A percentile compares a stretch with the other conserved stretches of the same genome.
phyloP scores from a whole-genome alignment of 53 echinoderm and acorn worm species.

The Echinometra lucunter region DNA sequence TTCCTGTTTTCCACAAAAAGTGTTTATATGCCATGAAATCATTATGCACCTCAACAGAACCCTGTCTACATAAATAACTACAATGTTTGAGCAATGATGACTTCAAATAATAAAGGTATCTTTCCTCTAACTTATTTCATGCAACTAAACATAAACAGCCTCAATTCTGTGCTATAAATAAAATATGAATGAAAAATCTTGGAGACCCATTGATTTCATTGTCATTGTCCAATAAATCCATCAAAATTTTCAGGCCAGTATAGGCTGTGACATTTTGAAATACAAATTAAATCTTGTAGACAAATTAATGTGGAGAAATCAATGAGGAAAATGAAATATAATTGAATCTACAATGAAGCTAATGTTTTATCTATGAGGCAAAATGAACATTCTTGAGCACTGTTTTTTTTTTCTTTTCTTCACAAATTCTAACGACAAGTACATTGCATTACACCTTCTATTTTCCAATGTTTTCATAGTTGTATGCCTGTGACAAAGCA shows the following conservation, averaged over 20 bases:
- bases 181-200: not conserved
- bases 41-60: not conserved
- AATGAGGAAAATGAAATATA: not conserved
- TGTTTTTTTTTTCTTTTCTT: too few species aligned
- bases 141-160: constrained; percentile 6
- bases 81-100: not conserved
- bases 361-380: not conserved
- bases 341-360: not conserved
- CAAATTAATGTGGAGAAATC: not conserved
- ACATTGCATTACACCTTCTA: not conserved
- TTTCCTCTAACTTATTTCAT: not conserved
- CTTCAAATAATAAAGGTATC: not conserved
- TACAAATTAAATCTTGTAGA: not conserved
- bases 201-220: not conserved
- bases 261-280: not conserved
- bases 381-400: not conserved
- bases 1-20: not conserved
- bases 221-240: not conserved
- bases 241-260: not conserved
- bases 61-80: constrained; percentile 40
- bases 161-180: not conserved
- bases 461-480: not conserved
- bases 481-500: not conserved
- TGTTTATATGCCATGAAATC: not conserved
- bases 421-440: too few species aligned